Evolutionary conservation across 2,113 vertebrate species (phyloP).

Genomic region (Delphinapterus leucas): DNA sequence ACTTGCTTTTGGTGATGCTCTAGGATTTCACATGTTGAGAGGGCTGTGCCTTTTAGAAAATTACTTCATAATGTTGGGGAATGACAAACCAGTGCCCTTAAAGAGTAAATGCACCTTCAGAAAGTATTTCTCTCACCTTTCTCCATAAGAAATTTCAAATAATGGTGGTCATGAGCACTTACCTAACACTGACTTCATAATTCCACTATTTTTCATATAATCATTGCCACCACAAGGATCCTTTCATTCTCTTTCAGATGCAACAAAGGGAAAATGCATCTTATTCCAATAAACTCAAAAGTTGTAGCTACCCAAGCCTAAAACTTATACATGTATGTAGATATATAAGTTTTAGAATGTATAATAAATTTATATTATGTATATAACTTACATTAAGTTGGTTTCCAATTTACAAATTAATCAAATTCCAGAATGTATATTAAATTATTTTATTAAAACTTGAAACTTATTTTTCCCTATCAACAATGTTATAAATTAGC

Average conservation of each 20-base stretch:
- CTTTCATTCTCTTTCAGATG: background rate
- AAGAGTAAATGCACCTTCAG: conserved; percentile 4
- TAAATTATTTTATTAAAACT: background rate
- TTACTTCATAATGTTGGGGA: background rate
- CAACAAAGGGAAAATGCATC: background rate
- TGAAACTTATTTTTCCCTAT: background rate
- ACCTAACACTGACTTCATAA: background rate
- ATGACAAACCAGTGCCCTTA: background rate
- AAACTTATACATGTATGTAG: background rate
- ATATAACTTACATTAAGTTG: background rate
- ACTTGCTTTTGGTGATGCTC: background rate
- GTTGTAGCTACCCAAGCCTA: background rate
- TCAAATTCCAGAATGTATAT: background rate
- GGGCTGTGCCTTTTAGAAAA: conserved; percentile 3
- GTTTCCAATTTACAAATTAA: background rate
- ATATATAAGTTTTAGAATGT: background rate
- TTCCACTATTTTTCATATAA: background rate
- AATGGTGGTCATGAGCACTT: background rate
- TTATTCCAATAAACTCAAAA: background rate
- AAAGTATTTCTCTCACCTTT: conserved; percentile 8
- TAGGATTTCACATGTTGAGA: background rate
- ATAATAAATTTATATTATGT: background rate
- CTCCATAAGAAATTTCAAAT: conserved; percentile 36
- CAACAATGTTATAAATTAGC: background rate
- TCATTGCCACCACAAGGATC: background rate